Percentiles rank a stretch among this genome's conserved stretches.
Evolutionary conservation across 2,888 invertebrate species (phyloP).

Genomic region (Cephus pygmeus): DNA sequence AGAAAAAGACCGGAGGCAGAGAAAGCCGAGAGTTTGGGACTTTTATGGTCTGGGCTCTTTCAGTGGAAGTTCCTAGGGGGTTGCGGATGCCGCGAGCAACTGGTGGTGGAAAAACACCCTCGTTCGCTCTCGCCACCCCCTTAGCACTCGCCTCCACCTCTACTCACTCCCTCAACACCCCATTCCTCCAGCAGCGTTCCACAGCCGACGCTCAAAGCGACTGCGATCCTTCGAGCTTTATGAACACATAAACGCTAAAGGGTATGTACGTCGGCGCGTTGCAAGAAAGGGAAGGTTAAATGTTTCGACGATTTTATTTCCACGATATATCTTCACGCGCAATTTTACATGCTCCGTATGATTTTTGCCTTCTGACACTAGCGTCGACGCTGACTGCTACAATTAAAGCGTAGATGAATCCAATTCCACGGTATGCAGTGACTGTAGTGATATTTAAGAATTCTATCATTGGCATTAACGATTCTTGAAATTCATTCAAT

Average conservation of each 20-base stretch:
- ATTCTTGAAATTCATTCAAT: not conserved
- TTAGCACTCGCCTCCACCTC: slow-evolving; percentile 44
- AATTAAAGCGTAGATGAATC: not conserved
- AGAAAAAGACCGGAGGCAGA: slow-evolving; percentile 11
- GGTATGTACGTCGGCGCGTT: slow-evolving; percentile 27
- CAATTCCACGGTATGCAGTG: not conserved
- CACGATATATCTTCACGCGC: not conserved
- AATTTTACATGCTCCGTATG: not conserved
- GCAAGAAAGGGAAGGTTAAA: slow-evolving; percentile 15
- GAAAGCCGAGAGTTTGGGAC: slow-evolving; percentile 45
- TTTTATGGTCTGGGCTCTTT: slow-evolving; percentile 47
- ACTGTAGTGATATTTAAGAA: not conserved
- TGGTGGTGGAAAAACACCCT: slow-evolving; percentile 67
- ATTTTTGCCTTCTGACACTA: not conserved
- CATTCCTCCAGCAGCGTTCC: slow-evolving; percentile 39
- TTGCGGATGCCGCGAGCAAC: slow-evolving; percentile 60
- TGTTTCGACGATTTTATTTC: slow-evolving; percentile 14
- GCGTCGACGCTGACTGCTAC: not conserved
- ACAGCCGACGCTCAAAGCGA: slow-evolving; percentile 48
- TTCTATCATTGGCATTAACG: not conserved
- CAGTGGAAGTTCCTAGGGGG: slow-evolving; percentile 27
- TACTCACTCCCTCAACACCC: slow-evolving; percentile 24
- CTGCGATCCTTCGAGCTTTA: slow-evolving; percentile 56
- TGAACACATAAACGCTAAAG: slow-evolving; percentile 56
- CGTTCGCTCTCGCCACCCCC: slow-evolving; percentile 59